Evolutionary conservation across 64 coral and sea anemone genomes (phyloP).

Genomic region (Platygyra sinensis): DNA sequence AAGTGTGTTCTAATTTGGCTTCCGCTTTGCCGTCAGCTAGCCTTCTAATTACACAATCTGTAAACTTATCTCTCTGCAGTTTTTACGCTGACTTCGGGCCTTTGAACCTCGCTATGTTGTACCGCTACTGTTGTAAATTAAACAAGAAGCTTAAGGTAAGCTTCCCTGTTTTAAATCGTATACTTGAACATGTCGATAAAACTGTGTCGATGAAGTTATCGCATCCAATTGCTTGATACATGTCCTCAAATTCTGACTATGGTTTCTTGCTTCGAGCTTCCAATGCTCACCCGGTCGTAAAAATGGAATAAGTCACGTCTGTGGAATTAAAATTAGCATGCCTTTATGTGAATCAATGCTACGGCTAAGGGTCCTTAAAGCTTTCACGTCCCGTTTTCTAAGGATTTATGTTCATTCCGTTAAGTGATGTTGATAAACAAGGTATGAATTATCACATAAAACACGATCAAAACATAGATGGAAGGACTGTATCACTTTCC

Average conservation of each 20-base stretch:
- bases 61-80: constrained; percentile 59
- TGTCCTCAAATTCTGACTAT: neutral
- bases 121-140: constrained; percentile 95
- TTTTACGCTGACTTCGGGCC: constrained; percentile 98
- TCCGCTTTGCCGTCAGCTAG: neutral
- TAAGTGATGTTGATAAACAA: neutral
- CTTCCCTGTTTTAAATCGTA: neutral
- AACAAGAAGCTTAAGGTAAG: constrained; percentile 99
- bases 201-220: too few species aligned
- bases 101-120: constrained; percentile 94
- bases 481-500: neutral
- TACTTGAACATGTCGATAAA: neutral
- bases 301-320: neutral
- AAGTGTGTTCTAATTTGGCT: constrained; percentile 54
- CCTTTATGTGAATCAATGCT: neutral
- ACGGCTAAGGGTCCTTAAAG: neutral
- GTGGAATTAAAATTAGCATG: neutral
- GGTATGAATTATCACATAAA: neutral
- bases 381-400: neutral
- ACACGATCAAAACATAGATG: neutral
- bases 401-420: neutral
- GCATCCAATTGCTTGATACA: neutral
- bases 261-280: neutral
- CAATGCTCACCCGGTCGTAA: neutral
- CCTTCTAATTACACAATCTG: constrained; percentile 28